These are phyloP conservation scores for Erythrocercus mccallii DNA, from an alignment of 2,113 vertebrate species.

Conservation along the genomic window DNA sequence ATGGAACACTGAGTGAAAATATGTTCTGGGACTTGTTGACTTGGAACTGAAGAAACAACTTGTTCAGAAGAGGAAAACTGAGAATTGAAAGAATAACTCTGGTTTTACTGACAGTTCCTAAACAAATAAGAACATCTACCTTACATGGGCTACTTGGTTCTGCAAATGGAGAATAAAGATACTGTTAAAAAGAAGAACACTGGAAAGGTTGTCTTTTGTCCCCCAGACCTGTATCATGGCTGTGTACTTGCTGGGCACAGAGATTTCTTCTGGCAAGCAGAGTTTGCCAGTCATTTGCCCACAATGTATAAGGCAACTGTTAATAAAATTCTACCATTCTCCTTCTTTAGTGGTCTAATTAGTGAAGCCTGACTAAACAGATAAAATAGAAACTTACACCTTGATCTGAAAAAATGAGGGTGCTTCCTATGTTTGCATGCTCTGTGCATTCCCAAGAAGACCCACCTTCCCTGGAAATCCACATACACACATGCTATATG, in stretches of 20 bases:
- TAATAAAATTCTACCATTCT: background rate
- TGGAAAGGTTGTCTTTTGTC: background rate
- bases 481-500: fast-evolving
- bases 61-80: background rate
- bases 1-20: background rate
- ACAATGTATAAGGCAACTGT: background rate
- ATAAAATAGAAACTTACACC: background rate
- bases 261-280: background rate
- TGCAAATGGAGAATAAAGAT: background rate
- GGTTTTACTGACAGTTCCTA: background rate
- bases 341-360: background rate
- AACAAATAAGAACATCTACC: background rate
- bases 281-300: background rate
- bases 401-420: fast-evolving
- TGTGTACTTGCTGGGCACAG: background rate
- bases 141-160: background rate
- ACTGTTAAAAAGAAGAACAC: background rate
- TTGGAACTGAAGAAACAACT: background rate
- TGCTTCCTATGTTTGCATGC: background rate
- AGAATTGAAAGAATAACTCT: background rate
- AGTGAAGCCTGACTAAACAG: background rate
- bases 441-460: background rate
- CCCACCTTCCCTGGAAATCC: background rate
- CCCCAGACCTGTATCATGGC: no score
- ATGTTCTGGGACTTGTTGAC: background rate